Conservation (phyloP, 2,888 invertebrate genomes). For the Octonoba sinensis region DNA sequence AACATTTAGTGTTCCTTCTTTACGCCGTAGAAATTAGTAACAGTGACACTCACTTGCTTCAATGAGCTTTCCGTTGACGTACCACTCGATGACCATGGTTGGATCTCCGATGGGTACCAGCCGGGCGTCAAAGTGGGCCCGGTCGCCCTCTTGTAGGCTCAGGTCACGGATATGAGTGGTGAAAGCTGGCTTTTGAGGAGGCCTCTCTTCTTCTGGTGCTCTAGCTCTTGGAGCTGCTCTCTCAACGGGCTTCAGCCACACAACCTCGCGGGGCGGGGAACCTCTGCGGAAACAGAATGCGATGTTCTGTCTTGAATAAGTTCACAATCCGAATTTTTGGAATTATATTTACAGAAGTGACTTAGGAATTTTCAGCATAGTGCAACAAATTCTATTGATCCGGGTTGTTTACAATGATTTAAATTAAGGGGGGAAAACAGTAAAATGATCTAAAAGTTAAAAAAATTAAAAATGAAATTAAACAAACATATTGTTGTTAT, state of each 20-base stretch:
- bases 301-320: neutral
- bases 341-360: too few species aligned
- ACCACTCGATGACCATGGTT: slow-evolving; percentile 95
- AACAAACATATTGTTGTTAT: too few species aligned
- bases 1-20: too few species aligned
- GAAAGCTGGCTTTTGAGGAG: slow-evolving; percentile 92
- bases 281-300: slow-evolving; percentile 76
- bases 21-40: too few species aligned
- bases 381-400: too few species aligned
- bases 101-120: slow-evolving; percentile 97
- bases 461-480: too few species aligned
- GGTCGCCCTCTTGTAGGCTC: slow-evolving; percentile 88
- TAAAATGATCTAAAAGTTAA: too few species aligned
- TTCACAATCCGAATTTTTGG: too few species aligned
- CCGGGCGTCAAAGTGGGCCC: slow-evolving; percentile 96
- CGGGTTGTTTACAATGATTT: too few species aligned
- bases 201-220: slow-evolving; percentile 83
- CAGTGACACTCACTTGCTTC: slow-evolving; percentile 80
- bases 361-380: too few species aligned
- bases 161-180: slow-evolving; percentile 88
- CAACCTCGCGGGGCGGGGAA: slow-evolving; percentile 92
- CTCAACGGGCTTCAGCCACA: slow-evolving; percentile 92
- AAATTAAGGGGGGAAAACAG: too few species aligned
- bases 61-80: slow-evolving; percentile 89
- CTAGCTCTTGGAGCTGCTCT: slow-evolving; percentile 82